Conservation (phyloP, 92 coral and sea anemone genomes). For the Palythoa grandiflora region DNA sequence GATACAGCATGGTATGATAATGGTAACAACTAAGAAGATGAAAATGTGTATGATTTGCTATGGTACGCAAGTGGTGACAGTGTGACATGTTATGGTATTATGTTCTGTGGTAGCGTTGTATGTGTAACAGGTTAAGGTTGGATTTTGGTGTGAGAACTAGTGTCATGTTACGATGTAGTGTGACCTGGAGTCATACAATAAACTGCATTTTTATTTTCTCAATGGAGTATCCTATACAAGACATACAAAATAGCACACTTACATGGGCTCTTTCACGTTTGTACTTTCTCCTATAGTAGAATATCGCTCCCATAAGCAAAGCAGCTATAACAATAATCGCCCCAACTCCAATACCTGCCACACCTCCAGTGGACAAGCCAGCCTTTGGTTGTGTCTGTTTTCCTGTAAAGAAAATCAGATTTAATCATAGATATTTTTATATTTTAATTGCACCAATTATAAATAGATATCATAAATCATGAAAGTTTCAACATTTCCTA, state of each 20-base stretch:
- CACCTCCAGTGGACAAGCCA: constrained; percentile 68
- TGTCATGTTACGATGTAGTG: too few species aligned
- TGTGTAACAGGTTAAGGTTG: too few species aligned
- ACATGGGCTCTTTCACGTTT: constrained; percentile 55
- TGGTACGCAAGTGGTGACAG: too few species aligned
- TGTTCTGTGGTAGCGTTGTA: too few species aligned
- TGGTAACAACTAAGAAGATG: too few species aligned
- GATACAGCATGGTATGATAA: too few species aligned
- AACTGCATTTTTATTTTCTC: neutral
- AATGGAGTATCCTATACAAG: neutral
- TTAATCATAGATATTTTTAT: neutral
- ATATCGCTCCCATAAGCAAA: constrained; percentile 58
- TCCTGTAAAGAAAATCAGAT: neutral
- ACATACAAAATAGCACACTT: neutral
- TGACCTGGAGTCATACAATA: neutral
- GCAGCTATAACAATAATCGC: constrained; percentile 60
- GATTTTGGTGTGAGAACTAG: too few species aligned
- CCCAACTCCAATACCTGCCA: constrained; percentile 68
- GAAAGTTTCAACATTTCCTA: too few species aligned
- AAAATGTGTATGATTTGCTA: too few species aligned
- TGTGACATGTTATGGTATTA: too few species aligned
- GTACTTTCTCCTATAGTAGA: constrained; percentile 81
- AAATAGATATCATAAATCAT: too few species aligned
- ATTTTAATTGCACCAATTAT: neutral
- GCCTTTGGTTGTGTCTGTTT: neutral